Evolutionary conservation across 2,888 invertebrate species (phyloP), one percentile per base, ranked within the genome.

Genomic region (Nemotelus pantherinus): DNA sequence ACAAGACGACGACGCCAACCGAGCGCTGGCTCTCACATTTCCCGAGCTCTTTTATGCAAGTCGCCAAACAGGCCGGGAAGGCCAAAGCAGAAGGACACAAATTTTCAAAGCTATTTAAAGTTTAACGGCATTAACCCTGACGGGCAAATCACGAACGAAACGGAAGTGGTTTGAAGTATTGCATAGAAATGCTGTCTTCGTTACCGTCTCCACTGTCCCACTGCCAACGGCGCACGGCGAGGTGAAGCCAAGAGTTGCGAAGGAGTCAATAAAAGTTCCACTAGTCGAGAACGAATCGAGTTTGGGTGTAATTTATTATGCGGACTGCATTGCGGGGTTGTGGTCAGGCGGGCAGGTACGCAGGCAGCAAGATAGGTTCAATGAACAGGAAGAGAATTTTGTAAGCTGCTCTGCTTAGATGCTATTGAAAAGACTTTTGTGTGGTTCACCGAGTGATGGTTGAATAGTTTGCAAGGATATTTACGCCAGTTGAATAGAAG

Each of bases 91-190:
- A 63, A 63, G 63, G 63, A 65, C 47, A 65, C 41, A 65, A 7
- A 65, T 45, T 65, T 65, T 65, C 65, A 45, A 47, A n/a, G 47
- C 45, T 47, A 65, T 65, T 65, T 65, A 65, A 65, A 65, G 47
- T 47, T 65, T 5, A 25, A 25, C 47, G 45, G 10, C 10, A 65
- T 65, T 65, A 65, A 47, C 65, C 25, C 47, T 45, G 65, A n/a
- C 25, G 47, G 65, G 45, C 7, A 41, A 53, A 53, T 53, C 53
- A 10, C 53, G 6, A 53, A 53, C 6, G 53, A 6, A 10, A 53
- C 53, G 53, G 10, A 53, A 53, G 6, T 53, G 10, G 7, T 53
- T 53, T 53, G 7, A 7, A 7, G 53, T 7, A 10, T 53, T 53
- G 53, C 6, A 53, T 10, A 53, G 6, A 53, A 6, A 53, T 6